Evolutionary conservation across 2,797 vertebrate species (phyloP).

Genomic region (Oceanodroma leucorhoa): DNA sequence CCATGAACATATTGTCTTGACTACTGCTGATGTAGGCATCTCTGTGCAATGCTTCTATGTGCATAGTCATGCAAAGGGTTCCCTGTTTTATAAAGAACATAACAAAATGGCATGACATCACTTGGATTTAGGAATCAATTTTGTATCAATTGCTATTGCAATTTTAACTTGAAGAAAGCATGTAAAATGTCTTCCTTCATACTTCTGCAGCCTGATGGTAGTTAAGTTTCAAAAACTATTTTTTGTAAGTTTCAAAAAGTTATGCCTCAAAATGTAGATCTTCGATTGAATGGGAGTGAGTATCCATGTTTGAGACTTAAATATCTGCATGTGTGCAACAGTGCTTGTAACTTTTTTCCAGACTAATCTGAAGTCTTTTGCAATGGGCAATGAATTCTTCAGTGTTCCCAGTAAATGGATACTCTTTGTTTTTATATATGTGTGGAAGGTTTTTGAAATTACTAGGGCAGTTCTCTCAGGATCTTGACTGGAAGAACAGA

Average conservation of each 20-base stretch:
- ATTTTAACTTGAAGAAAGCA: neutral
- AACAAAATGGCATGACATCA: neutral
- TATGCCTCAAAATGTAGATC: neutral
- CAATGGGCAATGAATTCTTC: neutral
- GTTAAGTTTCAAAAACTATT: neutral
- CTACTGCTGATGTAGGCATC: neutral
- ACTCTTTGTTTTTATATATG: neutral
- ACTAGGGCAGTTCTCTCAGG: neutral
- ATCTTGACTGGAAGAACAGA: neutral
- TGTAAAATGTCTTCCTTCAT: neutral
- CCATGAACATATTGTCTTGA: neutral
- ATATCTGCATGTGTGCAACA: neutral
- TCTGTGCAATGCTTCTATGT: neutral
- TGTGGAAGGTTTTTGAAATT: neutral
- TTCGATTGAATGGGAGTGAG: neutral
- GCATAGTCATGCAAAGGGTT: neutral
- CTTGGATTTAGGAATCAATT: neutral
- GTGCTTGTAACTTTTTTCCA: neutral
- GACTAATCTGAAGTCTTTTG: neutral
- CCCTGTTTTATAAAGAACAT: neutral
- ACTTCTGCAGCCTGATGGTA: neutral
- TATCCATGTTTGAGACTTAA: accelerated
- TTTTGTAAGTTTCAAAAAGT: neutral
- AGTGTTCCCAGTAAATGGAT: neutral
- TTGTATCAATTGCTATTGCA: neutral